Evolutionary conservation across 2,888 invertebrate genomes (phyloP).

Genomic region (Xiphydria camelus): DNA sequence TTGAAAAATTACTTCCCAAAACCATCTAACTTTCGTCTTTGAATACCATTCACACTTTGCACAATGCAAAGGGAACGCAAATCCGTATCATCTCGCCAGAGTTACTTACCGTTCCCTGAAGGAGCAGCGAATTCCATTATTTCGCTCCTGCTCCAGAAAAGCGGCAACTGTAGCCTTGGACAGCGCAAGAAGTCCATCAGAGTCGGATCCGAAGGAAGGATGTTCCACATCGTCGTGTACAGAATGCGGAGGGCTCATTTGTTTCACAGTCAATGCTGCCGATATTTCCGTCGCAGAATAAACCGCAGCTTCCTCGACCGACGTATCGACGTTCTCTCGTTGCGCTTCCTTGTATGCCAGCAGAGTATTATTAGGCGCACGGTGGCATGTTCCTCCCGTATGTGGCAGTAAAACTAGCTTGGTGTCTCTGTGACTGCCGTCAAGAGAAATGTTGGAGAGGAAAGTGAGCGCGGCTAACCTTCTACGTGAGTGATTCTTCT

Average conservation of each 20-base stretch:
- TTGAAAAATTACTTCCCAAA: too few relatives aligned
- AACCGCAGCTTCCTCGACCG: constrained; percentile 23
- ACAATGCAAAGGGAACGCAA: too few relatives aligned
- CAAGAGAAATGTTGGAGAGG: constrained; percentile 92
- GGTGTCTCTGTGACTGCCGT: constrained; percentile 82
- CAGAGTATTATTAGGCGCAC: constrained; percentile 37
- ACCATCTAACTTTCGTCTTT: too few relatives aligned
- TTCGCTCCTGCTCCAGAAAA: constrained; percentile 47
- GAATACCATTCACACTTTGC: too few relatives aligned
- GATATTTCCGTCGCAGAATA: neutral
- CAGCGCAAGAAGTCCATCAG: constrained; percentile 72
- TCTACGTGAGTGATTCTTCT: constrained; percentile 73
- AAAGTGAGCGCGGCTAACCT: constrained; percentile 92
- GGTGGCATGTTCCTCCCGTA: constrained; percentile 47
- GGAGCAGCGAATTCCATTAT: constrained; percentile 40
- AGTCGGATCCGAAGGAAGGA: constrained; percentile 74
- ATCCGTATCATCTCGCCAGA: neutral
- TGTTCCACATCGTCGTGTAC: constrained; percentile 55
- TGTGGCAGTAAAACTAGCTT: constrained; percentile 61
- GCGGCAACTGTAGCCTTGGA: constrained; percentile 59
- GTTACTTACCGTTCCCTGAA: constrained; percentile 53
- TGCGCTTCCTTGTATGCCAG: constrained; percentile 26
- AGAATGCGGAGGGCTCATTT: constrained; percentile 10
- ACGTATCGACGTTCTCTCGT: constrained; percentile 53
- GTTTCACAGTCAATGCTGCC: constrained; percentile 4